Evolutionary conservation across 2,888 invertebrate genomes (phyloP).

Genomic region (Agrypnus murinus): DNA sequence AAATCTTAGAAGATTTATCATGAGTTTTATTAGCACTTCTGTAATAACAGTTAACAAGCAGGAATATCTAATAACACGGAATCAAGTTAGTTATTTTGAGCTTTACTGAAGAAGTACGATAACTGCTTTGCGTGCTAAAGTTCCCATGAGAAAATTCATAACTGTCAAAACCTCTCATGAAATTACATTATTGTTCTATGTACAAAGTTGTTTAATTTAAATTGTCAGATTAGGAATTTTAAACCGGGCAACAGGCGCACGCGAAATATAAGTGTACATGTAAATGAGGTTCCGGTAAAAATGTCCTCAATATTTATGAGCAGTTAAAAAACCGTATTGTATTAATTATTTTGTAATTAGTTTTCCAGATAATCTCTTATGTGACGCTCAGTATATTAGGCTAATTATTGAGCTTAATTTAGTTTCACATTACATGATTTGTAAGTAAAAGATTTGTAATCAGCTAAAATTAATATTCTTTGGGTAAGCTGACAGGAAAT

Average conservation of each 20-base stretch:
- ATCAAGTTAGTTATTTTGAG: slow-evolving; percentile 18
- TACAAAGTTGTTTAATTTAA: not conserved
- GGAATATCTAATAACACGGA: not conserved
- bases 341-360: not conserved
- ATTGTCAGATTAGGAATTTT: slow-evolving; percentile 14
- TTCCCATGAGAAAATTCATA: slow-evolving; percentile 23
- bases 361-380: too few relatives aligned
- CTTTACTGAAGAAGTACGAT: not conserved
- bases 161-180: slow-evolving; percentile 8
- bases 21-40: not conserved
- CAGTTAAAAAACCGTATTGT: not conserved
- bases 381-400: too few relatives aligned
- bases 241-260: not conserved
- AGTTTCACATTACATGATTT: too few relatives aligned
- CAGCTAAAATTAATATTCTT: too few relatives aligned
- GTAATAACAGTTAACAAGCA: slow-evolving; percentile 22
- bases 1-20: not conserved
- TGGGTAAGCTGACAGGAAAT: too few relatives aligned
- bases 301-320: slow-evolving; percentile 7
- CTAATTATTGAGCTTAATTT: too few relatives aligned
- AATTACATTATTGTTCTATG: slow-evolving; percentile 25
- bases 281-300: not conserved
- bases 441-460: too few relatives aligned
- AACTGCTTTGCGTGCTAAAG: slow-evolving; percentile 10
- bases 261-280: not conserved